These are phyloP conservation scores for Drosophila gaucha DNA, from an alignment of 2,888 invertebrate species.

Conservation along the genomic window DNA sequence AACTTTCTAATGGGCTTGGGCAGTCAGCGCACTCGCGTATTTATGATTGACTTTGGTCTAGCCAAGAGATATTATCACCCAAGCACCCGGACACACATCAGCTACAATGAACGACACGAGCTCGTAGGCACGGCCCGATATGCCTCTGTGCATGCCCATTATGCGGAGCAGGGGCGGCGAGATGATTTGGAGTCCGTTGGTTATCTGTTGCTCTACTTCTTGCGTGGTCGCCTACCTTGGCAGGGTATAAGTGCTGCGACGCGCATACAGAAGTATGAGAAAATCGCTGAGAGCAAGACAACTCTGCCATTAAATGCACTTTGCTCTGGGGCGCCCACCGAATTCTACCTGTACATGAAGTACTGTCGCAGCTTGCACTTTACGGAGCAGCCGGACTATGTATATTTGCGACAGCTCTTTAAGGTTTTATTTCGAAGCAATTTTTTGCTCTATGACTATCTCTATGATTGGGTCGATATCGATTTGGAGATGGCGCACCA, in stretches of 20 bases:
- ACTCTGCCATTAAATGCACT: conserved; percentile 33
- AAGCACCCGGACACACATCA: conserved; percentile 44
- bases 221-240: conserved; percentile 60
- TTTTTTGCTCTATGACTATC: conserved; percentile 34
- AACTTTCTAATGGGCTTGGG: conserved; percentile 67
- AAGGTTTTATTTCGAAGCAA: conserved; percentile 39
- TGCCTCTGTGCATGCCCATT: conserved; percentile 64
- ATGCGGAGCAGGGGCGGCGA: conserved; percentile 65
- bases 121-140: conserved; percentile 69
- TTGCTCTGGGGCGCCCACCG: conserved; percentile 48
- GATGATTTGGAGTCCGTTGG: conserved; percentile 67
- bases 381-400: conserved; percentile 57
- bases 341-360: conserved; percentile 60
- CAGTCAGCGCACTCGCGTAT: conserved; percentile 40
- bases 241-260: conserved; percentile 57
- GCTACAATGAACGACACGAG: conserved; percentile 46
- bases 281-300: conserved; percentile 57
- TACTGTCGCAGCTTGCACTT: conserved; percentile 64
- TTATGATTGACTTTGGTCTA: conserved; percentile 66
- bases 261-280: conserved; percentile 56
- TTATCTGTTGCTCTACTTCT: conserved; percentile 64
- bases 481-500: conserved; percentile 12
- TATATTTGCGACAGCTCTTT: conserved; percentile 55
- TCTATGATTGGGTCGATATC: conserved; percentile 56
- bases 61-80: conserved; percentile 61